Percentiles rank a stretch among this genome's conserved stretches.
Conservation (phyloP, 2,888 invertebrate species). For the Zaprionus obscuricornis region DNA sequence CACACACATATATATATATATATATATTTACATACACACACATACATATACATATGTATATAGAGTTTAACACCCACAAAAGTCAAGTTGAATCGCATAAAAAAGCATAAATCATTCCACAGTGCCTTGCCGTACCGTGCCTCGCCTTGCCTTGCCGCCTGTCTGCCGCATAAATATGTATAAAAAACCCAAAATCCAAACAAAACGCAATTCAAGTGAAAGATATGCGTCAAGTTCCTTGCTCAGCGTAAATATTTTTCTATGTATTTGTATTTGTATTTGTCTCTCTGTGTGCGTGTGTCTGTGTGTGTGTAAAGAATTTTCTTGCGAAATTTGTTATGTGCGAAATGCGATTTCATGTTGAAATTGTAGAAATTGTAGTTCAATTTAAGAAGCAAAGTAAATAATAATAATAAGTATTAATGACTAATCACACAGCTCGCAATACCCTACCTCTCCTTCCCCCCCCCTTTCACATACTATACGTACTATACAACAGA, state of each 20-base stretch:
- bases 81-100: too few relatives aligned
- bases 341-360: slow-evolving; percentile 34
- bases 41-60: background rate
- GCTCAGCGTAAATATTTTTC: too few relatives aligned
- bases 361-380: background rate
- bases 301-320: slow-evolving; percentile 4
- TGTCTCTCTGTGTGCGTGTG: too few relatives aligned
- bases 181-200: slow-evolving; percentile 54
- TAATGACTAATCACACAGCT: too few relatives aligned
- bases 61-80: background rate
- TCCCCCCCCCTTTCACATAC: too few relatives aligned
- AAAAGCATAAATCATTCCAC: slow-evolving; percentile 58
- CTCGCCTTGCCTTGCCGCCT: slow-evolving; percentile 9
- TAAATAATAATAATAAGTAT: too few relatives aligned
- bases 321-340: slow-evolving; percentile 41
- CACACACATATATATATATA: background rate
- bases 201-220: slow-evolving; percentile 55
- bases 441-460: too few relatives aligned
- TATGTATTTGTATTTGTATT: too few relatives aligned
- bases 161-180: slow-evolving; percentile 44
- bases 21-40: background rate
- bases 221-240: slow-evolving; percentile 47
- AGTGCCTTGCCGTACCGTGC: slow-evolving; percentile 16
- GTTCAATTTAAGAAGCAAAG: too few relatives aligned
- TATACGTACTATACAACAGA: too few relatives aligned